Conservation (phyloP, 2,797 vertebrate species). For the Myripristis jacobus region DNA sequence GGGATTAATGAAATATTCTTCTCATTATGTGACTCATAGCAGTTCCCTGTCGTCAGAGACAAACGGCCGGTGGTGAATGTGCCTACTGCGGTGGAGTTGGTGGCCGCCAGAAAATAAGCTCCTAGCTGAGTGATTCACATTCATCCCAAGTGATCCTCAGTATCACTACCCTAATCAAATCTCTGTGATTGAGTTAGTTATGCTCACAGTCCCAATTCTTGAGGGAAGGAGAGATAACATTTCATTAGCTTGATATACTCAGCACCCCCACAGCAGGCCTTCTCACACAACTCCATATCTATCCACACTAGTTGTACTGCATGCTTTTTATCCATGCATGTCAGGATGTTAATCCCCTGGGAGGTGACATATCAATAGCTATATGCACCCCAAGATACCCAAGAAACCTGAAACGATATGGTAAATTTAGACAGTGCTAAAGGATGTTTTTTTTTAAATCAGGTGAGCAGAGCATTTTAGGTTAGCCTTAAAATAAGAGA, state of each 20-base stretch:
- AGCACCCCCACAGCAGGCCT: constrained; percentile 23
- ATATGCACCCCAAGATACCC: too few species aligned
- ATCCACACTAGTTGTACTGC: neutral
- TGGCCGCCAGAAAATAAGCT: constrained; percentile 73
- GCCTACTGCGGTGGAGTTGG: constrained; percentile 69
- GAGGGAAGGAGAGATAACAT: constrained; percentile 54
- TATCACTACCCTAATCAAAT: constrained; percentile 74
- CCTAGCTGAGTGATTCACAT: constrained; percentile 70
- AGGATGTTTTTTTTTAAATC: neutral
- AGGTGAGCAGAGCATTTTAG: neutral
- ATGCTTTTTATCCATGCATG: too few species aligned
- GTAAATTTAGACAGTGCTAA: neutral
- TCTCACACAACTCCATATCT: neutral
- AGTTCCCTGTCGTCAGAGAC: constrained; percentile 67
- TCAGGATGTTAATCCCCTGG: too few species aligned
- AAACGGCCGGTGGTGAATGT: constrained; percentile 66
- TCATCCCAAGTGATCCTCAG: constrained; percentile 69
- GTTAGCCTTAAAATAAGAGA: too few species aligned
- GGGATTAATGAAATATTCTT: constrained; percentile 77
- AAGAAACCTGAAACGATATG: too few species aligned
- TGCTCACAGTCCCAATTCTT: constrained; percentile 53
- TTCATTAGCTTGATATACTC: constrained; percentile 48
- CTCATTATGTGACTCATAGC: constrained; percentile 76
- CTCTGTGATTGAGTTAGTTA: constrained; percentile 67
- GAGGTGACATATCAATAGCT: too few species aligned